Conservation (phyloP, 2,888 invertebrate species). For the Drosophila longiperda region DNA sequence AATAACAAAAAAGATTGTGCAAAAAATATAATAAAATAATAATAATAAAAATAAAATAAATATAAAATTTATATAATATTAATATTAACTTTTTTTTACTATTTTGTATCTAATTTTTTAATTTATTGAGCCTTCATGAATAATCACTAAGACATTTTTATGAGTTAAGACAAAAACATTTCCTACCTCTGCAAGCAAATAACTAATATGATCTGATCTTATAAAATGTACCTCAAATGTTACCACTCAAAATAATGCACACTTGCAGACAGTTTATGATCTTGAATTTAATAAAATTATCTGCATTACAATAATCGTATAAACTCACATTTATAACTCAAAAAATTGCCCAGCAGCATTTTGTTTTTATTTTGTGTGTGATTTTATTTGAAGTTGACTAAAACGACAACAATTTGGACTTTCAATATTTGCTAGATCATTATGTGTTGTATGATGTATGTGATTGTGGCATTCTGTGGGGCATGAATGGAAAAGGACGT, state of each 20-base stretch:
- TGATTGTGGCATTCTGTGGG: slow-evolving; percentile 34
- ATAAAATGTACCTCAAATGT: neutral
- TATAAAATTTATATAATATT: neutral
- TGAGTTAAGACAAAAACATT: neutral
- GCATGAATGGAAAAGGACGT: slow-evolving; percentile 54
- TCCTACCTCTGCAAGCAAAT: neutral
- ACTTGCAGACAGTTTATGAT: slow-evolving; percentile 10
- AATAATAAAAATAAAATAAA: too few relatives aligned
- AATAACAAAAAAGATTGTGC: neutral
- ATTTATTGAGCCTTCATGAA: neutral
- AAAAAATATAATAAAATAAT: neutral
- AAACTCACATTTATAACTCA: slow-evolving; percentile 7
- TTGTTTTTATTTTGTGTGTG: neutral
- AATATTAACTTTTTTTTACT: neutral
- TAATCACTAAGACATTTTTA: neutral
- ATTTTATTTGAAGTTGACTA: slow-evolving; percentile 18
- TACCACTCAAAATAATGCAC: neutral
- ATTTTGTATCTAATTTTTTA: neutral
- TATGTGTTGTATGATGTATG: slow-evolving; percentile 37
- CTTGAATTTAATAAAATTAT: slow-evolving; percentile 13
- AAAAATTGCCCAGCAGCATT: slow-evolving; percentile 52
- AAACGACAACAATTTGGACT: slow-evolving; percentile 34
- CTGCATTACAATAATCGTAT: slow-evolving; percentile 27
- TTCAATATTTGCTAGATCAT: slow-evolving; percentile 50
- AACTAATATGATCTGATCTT: neutral